Evolutionary conservation across 1,140 invertebrate genomes (phyloP), one percentile per base, ranked within the genome.

Genomic region (Uloborus diversus): DNA sequence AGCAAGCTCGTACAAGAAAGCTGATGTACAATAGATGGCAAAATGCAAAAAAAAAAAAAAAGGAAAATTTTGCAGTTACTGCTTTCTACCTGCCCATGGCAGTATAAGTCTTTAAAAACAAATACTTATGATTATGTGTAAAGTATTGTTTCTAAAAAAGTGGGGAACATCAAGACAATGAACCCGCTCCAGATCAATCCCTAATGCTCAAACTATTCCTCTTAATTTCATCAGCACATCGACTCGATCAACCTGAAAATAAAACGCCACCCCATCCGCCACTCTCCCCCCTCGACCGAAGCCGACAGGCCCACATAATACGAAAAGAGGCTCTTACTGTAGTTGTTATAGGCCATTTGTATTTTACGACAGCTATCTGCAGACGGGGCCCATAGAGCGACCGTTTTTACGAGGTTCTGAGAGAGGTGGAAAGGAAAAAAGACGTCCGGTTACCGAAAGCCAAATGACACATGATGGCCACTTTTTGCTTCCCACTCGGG

Each of bases 401-500:
- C 28, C 53, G 69, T 61, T 73, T 59, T 73, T 73, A 73, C 69
- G 69, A 73, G 30, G 56, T 73, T 61, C 69, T 61, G 53, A 73
- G 53, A 51, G 68, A 70, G 65, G 25, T 2, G 14, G 25, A 59
- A 28, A 30, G 56, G 49, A 32, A 28, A 73, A 71, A 73, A 73
- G 69, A 73, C 56, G 69, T 59, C 69, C 69, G 57, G 66, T 69
- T 33, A 56, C 28, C 14, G 69, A 56, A 73, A 73, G 35, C 71
- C 71, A 75, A 75, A 75, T 75, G 59, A 61, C 42, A 75, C 71
- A 64, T 64, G 59, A 75, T 75, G 71, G 59, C 71, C 71, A 75
- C 57, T 64, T 75, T 75, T 75, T 64, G 61, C 61, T 23, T 2
- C 13, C 61, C 17, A 13, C 13, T 20, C 47, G 49, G 32, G 30